A percentile compares a stretch with the other conserved stretches of the same genome.
Evolutionary conservation across 2,113 vertebrate genomes (phyloP).

Genomic region (Tympanuchus pallidicinctus): DNA sequence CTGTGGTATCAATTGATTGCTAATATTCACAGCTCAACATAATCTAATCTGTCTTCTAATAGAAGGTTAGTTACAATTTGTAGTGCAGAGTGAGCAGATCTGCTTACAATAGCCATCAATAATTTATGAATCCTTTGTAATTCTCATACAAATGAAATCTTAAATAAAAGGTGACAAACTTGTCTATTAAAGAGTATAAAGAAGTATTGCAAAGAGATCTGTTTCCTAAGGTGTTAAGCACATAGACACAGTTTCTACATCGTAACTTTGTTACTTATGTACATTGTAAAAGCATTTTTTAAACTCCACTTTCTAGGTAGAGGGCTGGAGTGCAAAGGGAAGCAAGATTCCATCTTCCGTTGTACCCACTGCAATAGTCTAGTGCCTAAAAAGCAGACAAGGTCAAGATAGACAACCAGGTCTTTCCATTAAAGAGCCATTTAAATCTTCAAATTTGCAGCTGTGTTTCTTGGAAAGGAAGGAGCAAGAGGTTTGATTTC

Average conservation of each 20-base stretch:
- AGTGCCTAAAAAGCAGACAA: neutral
- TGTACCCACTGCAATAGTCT: neutral
- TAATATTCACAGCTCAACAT: neutral
- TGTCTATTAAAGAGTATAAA: neutral
- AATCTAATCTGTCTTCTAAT: neutral
- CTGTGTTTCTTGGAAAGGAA: neutral
- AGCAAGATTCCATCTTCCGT: neutral
- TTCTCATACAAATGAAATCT: neutral
- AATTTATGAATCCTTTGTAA: neutral
- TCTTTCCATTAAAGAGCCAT: neutral
- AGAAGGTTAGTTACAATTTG: neutral
- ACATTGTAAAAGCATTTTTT: neutral
- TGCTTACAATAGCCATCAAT: neutral
- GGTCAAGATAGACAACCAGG: neutral
- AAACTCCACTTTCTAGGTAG: neutral
- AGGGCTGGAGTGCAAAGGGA: neutral
- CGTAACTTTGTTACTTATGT: neutral
- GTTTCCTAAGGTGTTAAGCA: neutral
- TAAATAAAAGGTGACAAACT: neutral
- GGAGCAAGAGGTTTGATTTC: neutral
- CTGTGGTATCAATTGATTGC: accelerated
- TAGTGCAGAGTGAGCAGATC: neutral
- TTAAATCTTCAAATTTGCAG: neutral
- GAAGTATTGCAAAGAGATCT: neutral
- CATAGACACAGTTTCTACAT: neutral